These are phyloP conservation scores for Ramphastos sulfuratus DNA, from an alignment of 2,113 vertebrate genomes.

Conservation along the genomic window DNA sequence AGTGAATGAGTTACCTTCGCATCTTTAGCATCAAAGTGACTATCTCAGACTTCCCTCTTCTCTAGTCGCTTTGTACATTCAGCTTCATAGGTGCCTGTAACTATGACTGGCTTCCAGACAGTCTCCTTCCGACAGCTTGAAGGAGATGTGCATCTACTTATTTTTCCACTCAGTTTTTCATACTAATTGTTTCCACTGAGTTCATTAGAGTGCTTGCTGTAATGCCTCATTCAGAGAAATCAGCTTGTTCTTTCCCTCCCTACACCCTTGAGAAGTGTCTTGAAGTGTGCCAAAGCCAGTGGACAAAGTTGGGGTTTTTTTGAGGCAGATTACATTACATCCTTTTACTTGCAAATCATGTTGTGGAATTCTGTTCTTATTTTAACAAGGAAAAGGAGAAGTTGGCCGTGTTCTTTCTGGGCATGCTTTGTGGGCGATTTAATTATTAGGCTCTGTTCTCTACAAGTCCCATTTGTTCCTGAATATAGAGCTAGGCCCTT, in stretches of 20 bases:
- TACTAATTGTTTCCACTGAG: constrained; percentile 18
- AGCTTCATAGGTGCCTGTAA: background rate
- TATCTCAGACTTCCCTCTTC: background rate
- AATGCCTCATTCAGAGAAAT: background rate
- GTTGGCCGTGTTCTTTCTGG: constrained; percentile 57
- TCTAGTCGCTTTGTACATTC: background rate
- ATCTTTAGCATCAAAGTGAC: background rate
- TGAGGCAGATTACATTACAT: constrained; percentile 58
- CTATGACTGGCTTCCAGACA: background rate
- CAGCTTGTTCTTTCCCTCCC: constrained; percentile 23
- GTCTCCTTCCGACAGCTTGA: background rate
- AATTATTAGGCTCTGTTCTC: constrained; percentile 64
- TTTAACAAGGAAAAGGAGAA: constrained; percentile 17
- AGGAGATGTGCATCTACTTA: background rate
- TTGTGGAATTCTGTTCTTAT: constrained; percentile 64
- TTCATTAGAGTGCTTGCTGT: background rate
- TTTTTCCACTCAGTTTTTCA: constrained; percentile 6
- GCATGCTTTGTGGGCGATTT: constrained; percentile 65
- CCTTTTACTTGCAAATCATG: constrained; percentile 73
- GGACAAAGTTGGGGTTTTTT: constrained; percentile 37
- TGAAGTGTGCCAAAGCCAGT: background rate
- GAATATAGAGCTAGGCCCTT: constrained; percentile 55
- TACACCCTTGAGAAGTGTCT: constrained; percentile 6
- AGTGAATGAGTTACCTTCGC: background rate
- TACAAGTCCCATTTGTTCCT: constrained; percentile 65